These are phyloP conservation scores for Meliscaeva auricollis DNA, from an alignment of 2,888 invertebrate genomes.

Conservation along the genomic window DNA sequence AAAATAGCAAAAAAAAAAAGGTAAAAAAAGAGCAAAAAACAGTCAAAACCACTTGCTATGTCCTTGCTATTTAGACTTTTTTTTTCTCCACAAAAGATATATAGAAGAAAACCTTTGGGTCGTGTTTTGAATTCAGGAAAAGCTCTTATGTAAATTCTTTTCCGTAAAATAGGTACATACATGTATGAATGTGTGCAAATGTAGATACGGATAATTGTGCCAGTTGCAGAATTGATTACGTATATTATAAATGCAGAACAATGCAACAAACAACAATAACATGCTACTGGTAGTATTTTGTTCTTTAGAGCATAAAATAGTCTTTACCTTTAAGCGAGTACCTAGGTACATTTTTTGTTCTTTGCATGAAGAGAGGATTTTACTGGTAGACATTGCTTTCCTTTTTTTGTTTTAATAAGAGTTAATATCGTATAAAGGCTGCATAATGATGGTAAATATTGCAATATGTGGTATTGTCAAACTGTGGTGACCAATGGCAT, in stretches of 20 bases:
- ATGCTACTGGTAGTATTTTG: background rate
- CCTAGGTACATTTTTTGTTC: background rate
- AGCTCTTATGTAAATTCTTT: conserved; percentile 42
- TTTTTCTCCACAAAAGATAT: background rate
- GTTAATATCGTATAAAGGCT: no score
- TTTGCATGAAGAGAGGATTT: background rate
- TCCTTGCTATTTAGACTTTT: conserved; percentile 52
- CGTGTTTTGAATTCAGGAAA: conserved; percentile 20
- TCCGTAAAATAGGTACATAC: background rate
- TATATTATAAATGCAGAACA: background rate
- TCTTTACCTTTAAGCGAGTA: background rate
- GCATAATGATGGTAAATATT: no score
- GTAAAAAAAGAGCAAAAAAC: conserved; percentile 10
- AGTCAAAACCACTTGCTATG: conserved; percentile 54
- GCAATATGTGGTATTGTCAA: no score
- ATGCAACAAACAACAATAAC: conserved; percentile 23
- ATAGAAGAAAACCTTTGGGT: conserved; percentile 8
- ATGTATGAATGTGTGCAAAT: background rate
- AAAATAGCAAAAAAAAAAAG: no score
- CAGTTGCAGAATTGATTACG: background rate
- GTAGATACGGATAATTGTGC: background rate
- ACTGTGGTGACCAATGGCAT: no score
- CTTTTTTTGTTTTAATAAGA: no score
- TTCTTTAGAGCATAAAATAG: background rate
- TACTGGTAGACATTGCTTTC: no score